phyloP scores from a whole-genome alignment of 2,797 vertebrate genomes.

The Brachyrhaphis roseni region DNA sequence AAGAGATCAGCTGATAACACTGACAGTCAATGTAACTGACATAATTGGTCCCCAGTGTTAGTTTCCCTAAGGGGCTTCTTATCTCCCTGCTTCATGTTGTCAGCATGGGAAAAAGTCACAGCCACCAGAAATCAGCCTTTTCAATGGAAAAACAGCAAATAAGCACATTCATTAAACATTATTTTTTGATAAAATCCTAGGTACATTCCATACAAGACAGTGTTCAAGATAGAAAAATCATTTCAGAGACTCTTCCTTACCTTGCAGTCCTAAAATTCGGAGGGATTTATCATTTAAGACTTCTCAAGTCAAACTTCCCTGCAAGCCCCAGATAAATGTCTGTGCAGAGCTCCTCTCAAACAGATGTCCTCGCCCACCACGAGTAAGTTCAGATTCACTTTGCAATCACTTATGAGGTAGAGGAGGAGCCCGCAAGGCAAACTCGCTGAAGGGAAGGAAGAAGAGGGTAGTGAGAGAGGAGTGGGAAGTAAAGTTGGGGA shows the following conservation, averaged over 20 bases:
- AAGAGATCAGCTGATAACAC: slow-evolving; percentile 14
- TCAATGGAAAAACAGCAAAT: not conserved
- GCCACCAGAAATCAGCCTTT: not conserved
- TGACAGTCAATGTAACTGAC: slow-evolving; percentile 16
- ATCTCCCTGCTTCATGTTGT: slow-evolving; percentile 14
- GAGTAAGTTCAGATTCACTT: slow-evolving; percentile 89
- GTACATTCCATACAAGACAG: not conserved
- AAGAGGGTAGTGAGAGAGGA: not conserved
- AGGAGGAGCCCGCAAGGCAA: slow-evolving; percentile 84
- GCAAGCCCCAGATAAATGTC: not conserved
- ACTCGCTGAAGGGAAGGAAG: not conserved
- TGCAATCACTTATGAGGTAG: slow-evolving; percentile 81
- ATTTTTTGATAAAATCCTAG: not conserved
- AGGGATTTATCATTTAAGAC: not conserved
- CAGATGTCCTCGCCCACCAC: slow-evolving; percentile 57
- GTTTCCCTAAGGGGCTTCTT: slow-evolving; percentile 11
- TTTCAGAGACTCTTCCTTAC: slow-evolving; percentile 1
- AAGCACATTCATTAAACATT: not conserved
- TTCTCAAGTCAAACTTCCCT: slow-evolving; percentile 10
- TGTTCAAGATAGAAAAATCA: not conserved
- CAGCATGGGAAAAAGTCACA: slow-evolving; percentile 47
- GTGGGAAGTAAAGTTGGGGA: not conserved
- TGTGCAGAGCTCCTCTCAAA: not conserved
- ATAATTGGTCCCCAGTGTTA: slow-evolving; percentile 24
- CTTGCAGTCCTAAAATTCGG: slow-evolving; percentile 1